phyloP scores from a whole-genome alignment of 2,797 vertebrate genomes.

The Uromys caudimaculatus region DNA sequence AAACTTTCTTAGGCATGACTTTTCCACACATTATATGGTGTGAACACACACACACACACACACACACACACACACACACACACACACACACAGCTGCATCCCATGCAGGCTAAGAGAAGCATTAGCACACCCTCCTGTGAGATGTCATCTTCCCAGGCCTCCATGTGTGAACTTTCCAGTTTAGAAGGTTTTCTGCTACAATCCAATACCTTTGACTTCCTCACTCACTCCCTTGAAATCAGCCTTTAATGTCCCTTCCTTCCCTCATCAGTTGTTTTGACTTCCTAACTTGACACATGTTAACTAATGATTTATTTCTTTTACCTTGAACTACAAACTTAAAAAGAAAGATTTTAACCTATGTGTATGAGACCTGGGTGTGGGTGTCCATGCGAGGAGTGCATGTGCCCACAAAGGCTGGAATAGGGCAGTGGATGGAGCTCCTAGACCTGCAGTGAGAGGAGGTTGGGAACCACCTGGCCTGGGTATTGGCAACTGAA shows the following conservation, averaged over 20 bases:
- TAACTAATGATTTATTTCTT: neutral
- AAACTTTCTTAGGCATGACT: neutral
- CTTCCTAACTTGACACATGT: neutral
- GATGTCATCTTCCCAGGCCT: neutral
- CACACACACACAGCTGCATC: neutral
- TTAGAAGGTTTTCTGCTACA: neutral
- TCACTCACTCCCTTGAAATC: neutral
- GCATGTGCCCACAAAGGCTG: neutral
- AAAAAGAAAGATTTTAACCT: neutral
- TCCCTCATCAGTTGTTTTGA: neutral
- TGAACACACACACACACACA: neutral
- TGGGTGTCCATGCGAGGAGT: neutral
- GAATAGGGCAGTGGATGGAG: neutral
- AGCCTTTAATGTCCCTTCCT: neutral
- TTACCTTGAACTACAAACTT: neutral
- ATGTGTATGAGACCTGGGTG: neutral
- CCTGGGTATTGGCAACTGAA: neutral
- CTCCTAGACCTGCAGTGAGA: neutral
- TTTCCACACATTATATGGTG: neutral
- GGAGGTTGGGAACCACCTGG: neutral
- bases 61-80: neutral
- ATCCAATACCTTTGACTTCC: neutral
- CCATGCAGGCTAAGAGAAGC: too few relatives aligned
- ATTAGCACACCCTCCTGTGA: neutral
- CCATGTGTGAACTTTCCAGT: neutral